Percentiles rank a stretch among this genome's conserved stretches.
These are phyloP conservation scores for Capra hircus DNA, from an alignment of 2,113 vertebrate species.

Conservation along the genomic window DNA sequence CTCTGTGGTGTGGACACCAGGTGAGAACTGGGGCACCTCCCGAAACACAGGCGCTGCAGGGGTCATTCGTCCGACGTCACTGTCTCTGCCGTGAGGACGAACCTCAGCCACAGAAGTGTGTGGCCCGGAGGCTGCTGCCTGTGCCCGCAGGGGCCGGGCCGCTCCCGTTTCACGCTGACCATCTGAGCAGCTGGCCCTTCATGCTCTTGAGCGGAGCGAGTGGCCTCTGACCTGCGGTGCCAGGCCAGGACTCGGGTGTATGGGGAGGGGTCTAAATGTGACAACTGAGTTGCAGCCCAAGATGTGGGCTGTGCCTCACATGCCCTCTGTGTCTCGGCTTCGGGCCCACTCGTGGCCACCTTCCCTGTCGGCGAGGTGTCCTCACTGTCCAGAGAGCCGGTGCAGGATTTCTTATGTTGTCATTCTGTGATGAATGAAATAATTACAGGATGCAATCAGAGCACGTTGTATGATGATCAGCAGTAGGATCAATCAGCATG, in stretches of 20 bases:
- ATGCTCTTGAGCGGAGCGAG: neutral
- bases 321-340: fast-evolving
- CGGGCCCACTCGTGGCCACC: neutral
- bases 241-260: fast-evolving
- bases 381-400: neutral
- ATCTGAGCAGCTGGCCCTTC: neutral
- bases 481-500: neutral
- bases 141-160: fast-evolving
- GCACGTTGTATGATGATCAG: neutral
- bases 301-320: neutral
- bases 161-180: neutral
- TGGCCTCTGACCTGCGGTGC: neutral
- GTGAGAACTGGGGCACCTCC: conserved; percentile 70
- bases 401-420: neutral
- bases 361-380: neutral
- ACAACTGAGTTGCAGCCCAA: neutral
- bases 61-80: conserved; percentile 56
- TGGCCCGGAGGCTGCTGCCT: neutral
- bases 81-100: conserved; percentile 57
- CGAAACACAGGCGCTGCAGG: conserved; percentile 62
- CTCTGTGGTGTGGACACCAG: conserved; percentile 69
- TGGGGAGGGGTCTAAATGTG: neutral
- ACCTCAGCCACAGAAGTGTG: conserved; percentile 28
- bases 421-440: conserved; percentile 39
- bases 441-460: conserved; percentile 55